Evolutionary conservation across 2,113 vertebrate species (phyloP).

Genomic region (Orientallactaga bullata): DNA sequence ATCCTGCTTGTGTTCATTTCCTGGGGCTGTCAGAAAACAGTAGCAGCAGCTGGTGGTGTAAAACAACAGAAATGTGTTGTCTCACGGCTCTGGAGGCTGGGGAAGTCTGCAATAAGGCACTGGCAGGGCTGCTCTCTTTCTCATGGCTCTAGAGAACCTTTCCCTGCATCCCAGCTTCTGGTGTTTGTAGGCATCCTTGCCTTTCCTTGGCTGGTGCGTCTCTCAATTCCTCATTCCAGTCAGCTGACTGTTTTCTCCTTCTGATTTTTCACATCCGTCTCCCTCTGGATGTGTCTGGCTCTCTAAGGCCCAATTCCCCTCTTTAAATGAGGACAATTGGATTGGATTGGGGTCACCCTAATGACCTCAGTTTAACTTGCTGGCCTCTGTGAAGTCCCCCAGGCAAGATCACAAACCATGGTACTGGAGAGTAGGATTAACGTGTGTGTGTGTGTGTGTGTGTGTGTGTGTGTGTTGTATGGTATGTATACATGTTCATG

Average conservation of each 20-base stretch:
- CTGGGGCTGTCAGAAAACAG: not conserved
- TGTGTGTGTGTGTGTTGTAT: no score
- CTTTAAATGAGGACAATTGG: not conserved
- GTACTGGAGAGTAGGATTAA: not conserved
- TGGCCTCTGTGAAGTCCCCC: not conserved
- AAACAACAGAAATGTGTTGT: constrained; percentile 1
- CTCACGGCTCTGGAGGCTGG: not conserved
- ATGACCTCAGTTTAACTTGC: constrained; percentile 24
- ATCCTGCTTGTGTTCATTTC: not conserved
- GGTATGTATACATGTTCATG: not conserved
- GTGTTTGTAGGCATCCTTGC: not conserved
- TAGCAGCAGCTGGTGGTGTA: not conserved
- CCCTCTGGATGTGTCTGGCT: not conserved
- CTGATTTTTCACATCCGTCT: not conserved
- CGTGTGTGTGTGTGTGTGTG: no score
- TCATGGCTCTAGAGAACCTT: not conserved
- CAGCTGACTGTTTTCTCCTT: not conserved
- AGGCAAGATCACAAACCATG: not conserved
- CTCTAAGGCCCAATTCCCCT: not conserved
- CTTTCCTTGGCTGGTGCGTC: not conserved
- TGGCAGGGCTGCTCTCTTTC: not conserved
- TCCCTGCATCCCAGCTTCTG: not conserved
- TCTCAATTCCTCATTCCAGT: not conserved
- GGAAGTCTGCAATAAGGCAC: not conserved
- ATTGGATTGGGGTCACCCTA: not conserved